phyloP scores from a whole-genome alignment of 2,888 invertebrate species.

The Coleophora deauratella region DNA sequence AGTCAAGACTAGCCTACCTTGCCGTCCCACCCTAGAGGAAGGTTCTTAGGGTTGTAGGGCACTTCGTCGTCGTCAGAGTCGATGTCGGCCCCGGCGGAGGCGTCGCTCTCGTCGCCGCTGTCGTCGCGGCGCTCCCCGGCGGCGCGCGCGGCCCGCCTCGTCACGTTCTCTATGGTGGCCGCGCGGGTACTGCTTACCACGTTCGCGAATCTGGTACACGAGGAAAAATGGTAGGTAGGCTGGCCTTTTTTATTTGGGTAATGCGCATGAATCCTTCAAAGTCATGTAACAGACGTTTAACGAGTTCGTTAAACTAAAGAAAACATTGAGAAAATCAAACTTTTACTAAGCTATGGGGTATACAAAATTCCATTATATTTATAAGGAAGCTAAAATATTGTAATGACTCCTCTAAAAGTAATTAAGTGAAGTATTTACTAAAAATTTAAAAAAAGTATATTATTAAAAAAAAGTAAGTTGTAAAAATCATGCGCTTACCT shows the following conservation, averaged over 20 bases:
- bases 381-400: no score
- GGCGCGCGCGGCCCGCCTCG: constrained; percentile 96
- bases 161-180: constrained; percentile 98
- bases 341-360: no score
- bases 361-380: no score
- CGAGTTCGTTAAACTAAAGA: no score
- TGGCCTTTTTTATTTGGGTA: background rate
- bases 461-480: no score
- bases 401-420: no score
- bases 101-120: constrained; percentile 89
- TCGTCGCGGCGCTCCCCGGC: constrained; percentile 95
- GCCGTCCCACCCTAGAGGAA: constrained; percentile 99
- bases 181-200: constrained; percentile 88
- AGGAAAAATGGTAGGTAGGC: no score
- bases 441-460: no score
- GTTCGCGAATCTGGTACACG: constrained; percentile 79
- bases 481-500: constrained; percentile 55
- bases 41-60: constrained; percentile 99
- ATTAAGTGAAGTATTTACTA: no score
- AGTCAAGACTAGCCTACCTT: constrained; percentile 74
- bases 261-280: background rate
- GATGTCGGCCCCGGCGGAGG: constrained; percentile 85
- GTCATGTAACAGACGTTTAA: no score
- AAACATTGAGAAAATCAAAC: no score
- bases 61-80: constrained; percentile 96